Evolutionary conservation across 1,140 invertebrate species (phyloP).

Genomic region (Orchesella cincta): DNA sequence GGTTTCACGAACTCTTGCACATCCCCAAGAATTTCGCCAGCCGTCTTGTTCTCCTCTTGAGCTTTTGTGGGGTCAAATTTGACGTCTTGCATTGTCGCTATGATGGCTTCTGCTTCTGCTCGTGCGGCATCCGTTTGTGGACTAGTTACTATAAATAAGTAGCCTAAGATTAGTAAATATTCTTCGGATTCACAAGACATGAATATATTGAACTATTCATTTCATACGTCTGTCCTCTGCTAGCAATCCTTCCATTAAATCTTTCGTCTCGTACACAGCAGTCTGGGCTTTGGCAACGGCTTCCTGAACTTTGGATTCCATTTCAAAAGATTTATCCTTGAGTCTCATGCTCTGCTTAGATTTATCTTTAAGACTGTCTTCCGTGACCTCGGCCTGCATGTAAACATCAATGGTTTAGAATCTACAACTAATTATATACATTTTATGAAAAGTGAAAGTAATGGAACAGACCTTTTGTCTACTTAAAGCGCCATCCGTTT

Average conservation of each 20-base stretch:
- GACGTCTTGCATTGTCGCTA: slow-evolving; percentile 67
- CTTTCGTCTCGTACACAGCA: slow-evolving; percentile 68
- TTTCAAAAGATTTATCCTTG: slow-evolving; percentile 53
- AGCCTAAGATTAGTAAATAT: not conserved
- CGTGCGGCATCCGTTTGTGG: slow-evolving; percentile 76
- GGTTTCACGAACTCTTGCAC: slow-evolving; percentile 69
- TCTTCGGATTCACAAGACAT: not conserved
- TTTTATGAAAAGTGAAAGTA: no score
- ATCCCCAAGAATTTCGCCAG: slow-evolving; percentile 66
- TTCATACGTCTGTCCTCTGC: slow-evolving; percentile 61
- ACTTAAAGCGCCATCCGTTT: slow-evolving; percentile 59
- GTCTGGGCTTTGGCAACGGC: slow-evolving; percentile 52
- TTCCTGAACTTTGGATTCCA: slow-evolving; percentile 55
- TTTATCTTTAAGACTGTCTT: slow-evolving; percentile 53
- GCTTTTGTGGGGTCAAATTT: slow-evolving; percentile 61
- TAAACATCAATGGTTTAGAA: slow-evolving; percentile 13
- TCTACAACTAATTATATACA: slow-evolving; percentile 26
- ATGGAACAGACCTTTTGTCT: slow-evolving; percentile 54
- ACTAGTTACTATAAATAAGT: slow-evolving; percentile 52
- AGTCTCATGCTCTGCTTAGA: slow-evolving; percentile 50
- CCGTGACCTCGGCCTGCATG: slow-evolving; percentile 53
- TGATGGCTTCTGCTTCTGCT: slow-evolving; percentile 69
- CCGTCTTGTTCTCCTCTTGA: slow-evolving; percentile 63
- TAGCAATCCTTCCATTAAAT: slow-evolving; percentile 67
- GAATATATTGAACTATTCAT: not conserved